phyloP scores from a whole-genome alignment of 35 echinoderm and acorn worm genomes.

The Diadema setosum region DNA sequence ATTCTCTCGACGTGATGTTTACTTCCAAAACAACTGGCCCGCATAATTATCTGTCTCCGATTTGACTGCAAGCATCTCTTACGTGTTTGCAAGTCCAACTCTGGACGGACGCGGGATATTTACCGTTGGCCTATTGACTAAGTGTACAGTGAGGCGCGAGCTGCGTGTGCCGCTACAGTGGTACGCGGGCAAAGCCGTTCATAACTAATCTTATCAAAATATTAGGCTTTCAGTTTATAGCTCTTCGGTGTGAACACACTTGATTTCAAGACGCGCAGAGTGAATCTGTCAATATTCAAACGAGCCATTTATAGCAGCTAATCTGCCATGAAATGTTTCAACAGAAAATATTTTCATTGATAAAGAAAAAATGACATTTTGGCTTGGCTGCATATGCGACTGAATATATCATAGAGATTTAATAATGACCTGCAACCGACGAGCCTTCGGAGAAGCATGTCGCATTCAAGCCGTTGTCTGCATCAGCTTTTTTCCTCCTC shows the following conservation, averaged over 20 bases:
- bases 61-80: neutral
- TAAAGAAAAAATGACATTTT: too few species aligned
- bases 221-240: neutral
- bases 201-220: conserved; percentile 12
- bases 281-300: neutral
- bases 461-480: too few species aligned
- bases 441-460: too few species aligned
- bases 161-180: neutral
- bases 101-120: neutral
- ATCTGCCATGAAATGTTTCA: too few species aligned
- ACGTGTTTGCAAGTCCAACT: conserved; percentile 20
- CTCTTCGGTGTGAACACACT: neutral
- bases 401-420: too few species aligned
- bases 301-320: neutral
- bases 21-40: conserved; percentile 12
- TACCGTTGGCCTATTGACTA: neutral
- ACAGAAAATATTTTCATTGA: too few species aligned
- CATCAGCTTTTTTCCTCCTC: too few species aligned
- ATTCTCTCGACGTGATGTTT: neutral
- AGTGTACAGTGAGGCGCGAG: neutral
- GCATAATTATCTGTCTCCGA: conserved; percentile 23
- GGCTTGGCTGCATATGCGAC: too few species aligned
- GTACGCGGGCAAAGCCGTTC: neutral
- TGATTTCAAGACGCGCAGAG: neutral
- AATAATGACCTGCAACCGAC: too few species aligned